Conservation (phyloP, 2,113 vertebrate genomes). For the Colinus virginianus region DNA sequence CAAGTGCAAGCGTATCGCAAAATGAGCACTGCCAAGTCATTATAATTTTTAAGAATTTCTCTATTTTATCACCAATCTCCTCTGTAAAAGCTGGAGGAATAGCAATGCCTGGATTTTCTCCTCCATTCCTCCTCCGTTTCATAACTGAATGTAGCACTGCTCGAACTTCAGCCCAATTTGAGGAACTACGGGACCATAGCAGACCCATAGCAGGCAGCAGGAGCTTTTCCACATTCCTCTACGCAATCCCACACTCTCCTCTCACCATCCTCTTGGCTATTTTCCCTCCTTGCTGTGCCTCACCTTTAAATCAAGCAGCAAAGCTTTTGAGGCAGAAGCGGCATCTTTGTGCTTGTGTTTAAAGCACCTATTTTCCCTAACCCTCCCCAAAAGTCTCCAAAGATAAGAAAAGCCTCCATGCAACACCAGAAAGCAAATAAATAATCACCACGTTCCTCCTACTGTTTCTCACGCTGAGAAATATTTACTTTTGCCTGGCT, state of each 20-base stretch:
- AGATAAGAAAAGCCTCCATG: background rate
- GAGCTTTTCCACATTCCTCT: background rate
- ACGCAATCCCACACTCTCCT: background rate
- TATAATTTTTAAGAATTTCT: background rate
- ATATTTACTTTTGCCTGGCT: background rate
- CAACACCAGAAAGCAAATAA: constrained; percentile 45
- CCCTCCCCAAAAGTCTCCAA: background rate
- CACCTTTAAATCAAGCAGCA: background rate
- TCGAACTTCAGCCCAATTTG: background rate
- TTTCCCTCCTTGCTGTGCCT: background rate
- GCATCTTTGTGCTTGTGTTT: background rate
- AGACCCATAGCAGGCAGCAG: accelerated
- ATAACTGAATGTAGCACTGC: background rate
- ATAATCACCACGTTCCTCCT: constrained; percentile 8
- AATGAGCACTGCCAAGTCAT: background rate
- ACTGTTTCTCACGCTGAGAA: constrained; percentile 12
- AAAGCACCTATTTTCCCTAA: background rate
- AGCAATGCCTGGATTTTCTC: background rate
- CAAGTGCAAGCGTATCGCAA: background rate
- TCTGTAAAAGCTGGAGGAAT: background rate
- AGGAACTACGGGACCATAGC: background rate
- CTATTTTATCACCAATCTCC: background rate
- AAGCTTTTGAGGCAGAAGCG: constrained; percentile 22
- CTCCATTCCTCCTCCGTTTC: background rate
- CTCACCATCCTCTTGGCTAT: background rate